Base-by-base conservation (phyloP, 35 echinoderm and acorn worm species). In the Acanthaster planci region DNA sequence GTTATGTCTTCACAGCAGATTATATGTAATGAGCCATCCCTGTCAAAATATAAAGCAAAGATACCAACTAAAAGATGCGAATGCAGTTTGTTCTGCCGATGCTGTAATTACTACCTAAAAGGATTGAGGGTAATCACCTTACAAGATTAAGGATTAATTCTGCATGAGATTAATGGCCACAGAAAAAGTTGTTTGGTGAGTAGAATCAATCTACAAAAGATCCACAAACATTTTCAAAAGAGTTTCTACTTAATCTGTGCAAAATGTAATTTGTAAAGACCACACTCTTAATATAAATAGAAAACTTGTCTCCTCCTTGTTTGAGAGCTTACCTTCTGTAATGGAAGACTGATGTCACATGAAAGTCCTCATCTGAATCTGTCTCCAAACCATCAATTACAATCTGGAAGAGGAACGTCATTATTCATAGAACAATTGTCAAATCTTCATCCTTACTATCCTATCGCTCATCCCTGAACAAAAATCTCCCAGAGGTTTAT, bases 291-390 rank as follows among this genome's bases (percentile, higher is more conserved):
- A n/a, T n/a, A n/a, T n/a, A n/a, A 31, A 77, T 17, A 18, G 17
- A 17, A 8, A 77, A 35, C 37, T 35, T 35, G 17, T 2, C 37
- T 31, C 37, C 75, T 77, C 15, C 15, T 77, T 5, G 5, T 35
- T 77, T 17, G 17, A 30, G 2, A 2, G 53, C 76, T 44, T 60
- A 89, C 87, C 87, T 82, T 83, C 82, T 89, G 15, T 82, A 78
- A 89, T 89, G 87, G 54, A 89, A 51, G 39, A 79, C 87, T 38
- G 77, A 35, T 16, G 56, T 89, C 40, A 89, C 79, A 8, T 83
- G 81, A n/a, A 81, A 60, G 8, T 89, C 87, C 42, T 89, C 79
- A 35, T 58, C 54, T 39, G 57, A 40, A 5, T 89, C 87, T 7
- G 87, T 53, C 40, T 47, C 79, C 31, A 89, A 52, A 40, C 82